Evolutionary conservation across 2,113 vertebrate genomes (phyloP), one percentile per base, ranked within the genome.

Genomic region (Elaphurus davidianus): DNA sequence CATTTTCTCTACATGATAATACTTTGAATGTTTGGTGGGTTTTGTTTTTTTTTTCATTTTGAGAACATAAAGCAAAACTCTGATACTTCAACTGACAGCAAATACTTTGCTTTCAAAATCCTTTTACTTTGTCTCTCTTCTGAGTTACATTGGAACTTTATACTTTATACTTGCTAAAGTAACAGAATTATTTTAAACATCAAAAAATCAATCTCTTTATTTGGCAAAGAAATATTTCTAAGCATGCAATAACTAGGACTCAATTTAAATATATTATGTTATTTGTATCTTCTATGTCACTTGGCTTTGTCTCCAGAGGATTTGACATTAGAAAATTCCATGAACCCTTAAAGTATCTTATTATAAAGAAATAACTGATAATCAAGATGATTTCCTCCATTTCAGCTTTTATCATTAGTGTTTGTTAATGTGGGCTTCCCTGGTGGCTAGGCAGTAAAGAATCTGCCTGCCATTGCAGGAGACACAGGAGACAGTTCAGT

Each of bases 61-160:
- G 50, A 5, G 7, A 87, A 60, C 21, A 17, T 19, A 81, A 96
- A 84, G 36, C 33, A 71, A 87, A 60, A 36, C 15, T 4, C 9
- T 54, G n/a, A 71, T 71, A 74, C 33, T 59, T 83, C 19, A 15
- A 82, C 64, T 71, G n/a, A 71, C 3, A 86, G 50, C 36, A 50
- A 95, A 90, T 83, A 92, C 64, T 83, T 90, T 87, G 17, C 27
- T 85, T 96, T 84, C 71, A 90, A 78, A 78, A 81, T 81, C 28
- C 30, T 81, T 81, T 52, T 81, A 71, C 21, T 62, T 62, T 74
- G 87, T 52, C 52, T 54, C 30, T 59, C 55, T 89, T 1, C 23
- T 52, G 9, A 64, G 52, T 92, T 94, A 79, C 28, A 43, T 1
- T 83, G n/a, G 6, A 93, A 60, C n/a, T n/a, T n/a, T n/a, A n/a